Evolutionary conservation across 1,140 invertebrate species (phyloP), one percentile per base, ranked within the genome.

Genomic region (Choristoneura fumiferana): DNA sequence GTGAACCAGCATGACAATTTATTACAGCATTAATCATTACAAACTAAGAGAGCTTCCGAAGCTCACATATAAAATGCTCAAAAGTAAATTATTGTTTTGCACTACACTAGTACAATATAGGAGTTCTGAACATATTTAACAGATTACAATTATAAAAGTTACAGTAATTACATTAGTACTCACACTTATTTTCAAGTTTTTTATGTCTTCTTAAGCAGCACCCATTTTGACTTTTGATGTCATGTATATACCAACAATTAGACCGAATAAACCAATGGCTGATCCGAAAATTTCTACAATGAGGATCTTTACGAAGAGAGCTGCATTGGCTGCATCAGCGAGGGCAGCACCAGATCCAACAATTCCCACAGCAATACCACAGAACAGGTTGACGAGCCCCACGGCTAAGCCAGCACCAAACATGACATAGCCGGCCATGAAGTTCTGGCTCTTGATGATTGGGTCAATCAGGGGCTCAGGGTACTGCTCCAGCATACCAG

Each of bases 271-370:
- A 80, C 98, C 98, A 89, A 99, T 99, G 70, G 98, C 98, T 81
- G 96, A 98, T 14, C 97, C 98, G 87, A 99, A 99, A 86, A 99
- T 99, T 91, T 99, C 98, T 40, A 99, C 95, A 84, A 99, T 98
- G 6, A 99, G 92, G 87, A 99, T 98, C 88, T 98, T 98, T 9
- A 99, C 98, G 81, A 99, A 99, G 4, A 99, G 92, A 1, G 95
- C 93, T 9, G 96, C 93, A 89, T 99, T 98, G 10, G 97, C 97
- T 56, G 98, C 98, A 91, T 99, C 98, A 57, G 98, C 94, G 1
- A 99, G 91, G 14, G 98, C 98, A 57, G 98, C 98, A 66, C 98
- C 97, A 36, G 97, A 98, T 12, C 95, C 98, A 49, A 99, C 97
- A 74, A 99, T 95, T 17, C 98, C 98, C 18, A 99, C 98, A 73